Evolutionary conservation across 2,888 invertebrate species (phyloP), one percentile per base, ranked within the genome.

Genomic region (Teleiodes luculella): DNA sequence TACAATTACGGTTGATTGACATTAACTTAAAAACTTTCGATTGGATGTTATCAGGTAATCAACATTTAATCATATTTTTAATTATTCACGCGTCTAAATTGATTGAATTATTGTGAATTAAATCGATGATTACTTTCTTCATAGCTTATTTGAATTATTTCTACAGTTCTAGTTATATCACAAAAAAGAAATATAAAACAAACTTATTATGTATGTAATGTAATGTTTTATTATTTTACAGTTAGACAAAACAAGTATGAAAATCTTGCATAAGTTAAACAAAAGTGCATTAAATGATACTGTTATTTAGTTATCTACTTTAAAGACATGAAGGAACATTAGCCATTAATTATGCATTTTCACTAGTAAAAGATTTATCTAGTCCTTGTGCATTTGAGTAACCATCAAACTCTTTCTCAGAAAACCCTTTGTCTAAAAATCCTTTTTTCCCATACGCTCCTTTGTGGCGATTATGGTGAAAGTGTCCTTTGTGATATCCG

Each of bases 381-480:
- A 90, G 80, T 35, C 85, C 90, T 67, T 85, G 82, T 47, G 84
- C 80, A 60, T 83, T 86, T 18, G 81, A 77, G 70, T 83, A 91
- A 31, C 86, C 89, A 64, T 81, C 84, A 39, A 83, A 77, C 36
- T 85, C 78, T 47, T 91, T 90, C 59, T 91, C 85, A 43, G 86
- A 78, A 63, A 85, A 88, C 10, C 91, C 92, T 64, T 85, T 86
- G 55, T 90, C 90, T 49, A 81, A 76, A 64, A 83, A 83, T 0
- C 91, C 91, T 68, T 86, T 76, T 60, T 88, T 87, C 0, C 87
- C 90, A 28, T 78, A 79, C 30, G 89, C 69, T 11, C 81, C 89
- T 63, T 89, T 86, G 43, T 83, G 78, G 49, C 80, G 84, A 37
- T 89, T 84, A 36, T 88, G 78, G 52, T 82, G 74, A 52, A 75